Percentiles rank a stretch among this genome's conserved stretches.
These are phyloP conservation scores for Fragum whitleyi DNA, from an alignment of 2,888 invertebrate species.

Conservation along the genomic window DNA sequence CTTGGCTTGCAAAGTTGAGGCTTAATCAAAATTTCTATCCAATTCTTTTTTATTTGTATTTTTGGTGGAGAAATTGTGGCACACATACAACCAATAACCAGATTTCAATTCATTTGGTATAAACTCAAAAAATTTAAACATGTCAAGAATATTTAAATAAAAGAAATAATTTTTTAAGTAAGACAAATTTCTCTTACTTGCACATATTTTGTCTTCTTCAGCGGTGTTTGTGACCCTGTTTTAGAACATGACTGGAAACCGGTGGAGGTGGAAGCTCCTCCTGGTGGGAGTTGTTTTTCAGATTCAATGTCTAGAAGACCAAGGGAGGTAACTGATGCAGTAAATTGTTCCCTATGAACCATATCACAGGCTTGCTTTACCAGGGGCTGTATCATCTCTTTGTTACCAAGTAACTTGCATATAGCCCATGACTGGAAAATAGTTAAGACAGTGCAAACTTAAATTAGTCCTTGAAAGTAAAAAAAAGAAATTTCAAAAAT, in stretches of 20 bases:
- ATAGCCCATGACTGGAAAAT: slow-evolving; percentile 83
- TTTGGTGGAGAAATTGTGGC: too few species aligned
- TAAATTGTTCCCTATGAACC: slow-evolving; percentile 89
- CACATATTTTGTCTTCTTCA: slow-evolving; percentile 69
- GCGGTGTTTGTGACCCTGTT: slow-evolving; percentile 8
- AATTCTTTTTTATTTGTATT: too few species aligned
- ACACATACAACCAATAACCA: too few species aligned
- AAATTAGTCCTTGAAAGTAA: too few species aligned
- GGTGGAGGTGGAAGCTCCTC: slow-evolving; percentile 26
- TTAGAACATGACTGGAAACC: slow-evolving; percentile 5
- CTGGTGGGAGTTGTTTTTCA: not conserved
- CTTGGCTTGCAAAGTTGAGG: too few species aligned
- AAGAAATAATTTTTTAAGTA: too few species aligned
- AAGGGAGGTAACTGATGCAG: slow-evolving; percentile 87
- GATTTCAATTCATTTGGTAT: too few species aligned
- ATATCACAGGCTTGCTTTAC: slow-evolving; percentile 87
- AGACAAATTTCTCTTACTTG: slow-evolving; percentile 63
- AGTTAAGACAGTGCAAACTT: not conserved
- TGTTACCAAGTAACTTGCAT: slow-evolving; percentile 81
- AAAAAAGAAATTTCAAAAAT: too few species aligned
- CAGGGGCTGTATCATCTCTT: slow-evolving; percentile 77
- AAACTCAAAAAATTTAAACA: too few species aligned
- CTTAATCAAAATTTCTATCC: too few species aligned
- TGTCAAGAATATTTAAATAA: too few species aligned
- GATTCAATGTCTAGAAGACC: slow-evolving; percentile 83